Conservation (phyloP, 2,888 invertebrate genomes). For the Lasioglossum lativentre region DNA sequence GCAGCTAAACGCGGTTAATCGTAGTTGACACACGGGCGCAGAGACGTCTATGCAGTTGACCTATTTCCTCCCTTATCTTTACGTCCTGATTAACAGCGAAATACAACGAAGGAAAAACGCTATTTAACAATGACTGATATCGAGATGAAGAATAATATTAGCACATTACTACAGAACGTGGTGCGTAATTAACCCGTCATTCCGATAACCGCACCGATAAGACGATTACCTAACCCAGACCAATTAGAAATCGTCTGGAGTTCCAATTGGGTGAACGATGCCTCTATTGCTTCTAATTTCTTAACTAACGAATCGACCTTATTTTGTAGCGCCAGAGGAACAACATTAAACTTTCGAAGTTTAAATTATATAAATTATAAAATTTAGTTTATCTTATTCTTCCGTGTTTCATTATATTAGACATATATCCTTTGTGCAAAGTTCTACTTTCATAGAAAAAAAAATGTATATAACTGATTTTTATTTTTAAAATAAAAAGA, state of each 20-base stretch:
- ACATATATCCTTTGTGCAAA: no score
- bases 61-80: slow-evolving; percentile 17
- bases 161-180: slow-evolving; percentile 25
- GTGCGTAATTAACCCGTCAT: slow-evolving; percentile 65
- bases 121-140: slow-evolving; percentile 22
- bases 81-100: neutral
- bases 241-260: slow-evolving; percentile 61
- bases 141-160: slow-evolving; percentile 34
- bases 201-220: slow-evolving; percentile 66
- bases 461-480: no score
- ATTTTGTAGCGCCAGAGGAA: neutral
- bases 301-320: slow-evolving; percentile 30
- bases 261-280: slow-evolving; percentile 48
- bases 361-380: neutral
- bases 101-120: neutral
- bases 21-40: neutral
- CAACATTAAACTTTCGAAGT: neutral
- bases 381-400: no score
- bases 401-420: no score
- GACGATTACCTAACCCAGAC: slow-evolving; percentile 45
- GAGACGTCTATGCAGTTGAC: slow-evolving; percentile 9
- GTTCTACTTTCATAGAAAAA: no score
- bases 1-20: neutral
- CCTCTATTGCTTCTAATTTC: slow-evolving; percentile 50
- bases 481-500: no score